Percentiles rank a stretch among this genome's conserved stretches.
These are phyloP conservation scores for Oryzias melastigma DNA, from an alignment of 2,113 vertebrate species.

Conservation along the genomic window DNA sequence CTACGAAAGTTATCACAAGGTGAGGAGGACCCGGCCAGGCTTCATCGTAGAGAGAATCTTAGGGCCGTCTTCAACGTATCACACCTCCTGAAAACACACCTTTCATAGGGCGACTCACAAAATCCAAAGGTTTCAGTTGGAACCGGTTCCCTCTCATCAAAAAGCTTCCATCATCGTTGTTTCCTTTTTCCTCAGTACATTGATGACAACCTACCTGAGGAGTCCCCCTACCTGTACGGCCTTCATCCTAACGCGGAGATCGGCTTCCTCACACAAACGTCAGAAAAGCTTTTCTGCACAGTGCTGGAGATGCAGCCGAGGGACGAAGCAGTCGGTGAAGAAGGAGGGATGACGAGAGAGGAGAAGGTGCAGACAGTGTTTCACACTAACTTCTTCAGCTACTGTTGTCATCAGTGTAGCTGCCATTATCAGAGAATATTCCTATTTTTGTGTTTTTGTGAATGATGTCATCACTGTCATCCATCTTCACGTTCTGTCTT, in stretches of 20 bases:
- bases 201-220: conserved; percentile 83
- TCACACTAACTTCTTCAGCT: too few relatives aligned
- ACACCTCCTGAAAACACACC: background rate
- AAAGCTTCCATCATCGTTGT: background rate
- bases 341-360: conserved; percentile 72
- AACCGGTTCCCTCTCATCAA: too few relatives aligned
- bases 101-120: too few relatives aligned
- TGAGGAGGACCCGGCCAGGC: conserved; percentile 39
- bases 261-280: conserved; percentile 90
- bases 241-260: conserved; percentile 97
- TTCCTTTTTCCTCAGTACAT: conserved; percentile 82
- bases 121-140: too few relatives aligned
- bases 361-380: conserved; percentile 81
- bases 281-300: conserved; percentile 86
- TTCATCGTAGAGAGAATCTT: background rate
- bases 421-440: background rate
- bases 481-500: background rate
- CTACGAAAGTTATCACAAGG: conserved; percentile 90
- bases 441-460: background rate
- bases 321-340: conserved; percentile 70
- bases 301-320: conserved; percentile 92
- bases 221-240: conserved; percentile 91
- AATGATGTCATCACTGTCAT: background rate
- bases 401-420: too few relatives aligned
- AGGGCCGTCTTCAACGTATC: too few relatives aligned